Conservation (phyloP, 2,113 vertebrate genomes). For the Cyphomyrus plagiostoma region DNA sequence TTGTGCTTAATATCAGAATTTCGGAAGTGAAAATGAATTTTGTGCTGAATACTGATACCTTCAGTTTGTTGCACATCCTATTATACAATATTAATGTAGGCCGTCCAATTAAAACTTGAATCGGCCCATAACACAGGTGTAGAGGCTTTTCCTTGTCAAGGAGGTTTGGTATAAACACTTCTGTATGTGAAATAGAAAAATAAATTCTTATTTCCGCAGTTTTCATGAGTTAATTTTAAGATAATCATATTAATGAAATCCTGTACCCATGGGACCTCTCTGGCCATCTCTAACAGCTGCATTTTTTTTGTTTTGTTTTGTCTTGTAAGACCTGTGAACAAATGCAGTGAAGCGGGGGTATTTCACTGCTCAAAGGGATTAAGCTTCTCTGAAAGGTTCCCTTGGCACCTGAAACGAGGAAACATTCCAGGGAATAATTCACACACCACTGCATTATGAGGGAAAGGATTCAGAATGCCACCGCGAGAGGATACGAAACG, state of each 20-base stretch:
- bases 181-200: not conserved
- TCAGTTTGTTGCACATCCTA: not conserved
- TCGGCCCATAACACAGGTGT: not conserved
- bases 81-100: not conserved
- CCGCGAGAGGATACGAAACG: not conserved
- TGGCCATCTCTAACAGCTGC: not conserved
- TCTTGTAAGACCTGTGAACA: constrained; percentile 12
- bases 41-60: not conserved
- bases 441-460: constrained; percentile 1
- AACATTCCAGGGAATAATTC: not conserved
- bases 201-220: not conserved
- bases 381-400: constrained; percentile 19
- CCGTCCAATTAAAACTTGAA: not conserved
- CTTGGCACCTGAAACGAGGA: constrained; percentile 9
- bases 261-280: not conserved
- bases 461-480: constrained; percentile 7
- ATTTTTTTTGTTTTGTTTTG: not conserved
- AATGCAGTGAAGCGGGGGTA: not conserved
- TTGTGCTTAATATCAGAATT: not conserved
- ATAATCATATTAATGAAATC: not conserved
- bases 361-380: constrained; percentile 18
- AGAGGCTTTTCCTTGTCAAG: not conserved
- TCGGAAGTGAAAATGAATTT: not conserved
- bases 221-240: not conserved
- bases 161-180: not conserved